Percentiles rank a stretch among this genome's conserved stretches.
Evolutionary conservation across 2,888 invertebrate genomes (phyloP).

Genomic region (Nemapogon koenigi): DNA sequence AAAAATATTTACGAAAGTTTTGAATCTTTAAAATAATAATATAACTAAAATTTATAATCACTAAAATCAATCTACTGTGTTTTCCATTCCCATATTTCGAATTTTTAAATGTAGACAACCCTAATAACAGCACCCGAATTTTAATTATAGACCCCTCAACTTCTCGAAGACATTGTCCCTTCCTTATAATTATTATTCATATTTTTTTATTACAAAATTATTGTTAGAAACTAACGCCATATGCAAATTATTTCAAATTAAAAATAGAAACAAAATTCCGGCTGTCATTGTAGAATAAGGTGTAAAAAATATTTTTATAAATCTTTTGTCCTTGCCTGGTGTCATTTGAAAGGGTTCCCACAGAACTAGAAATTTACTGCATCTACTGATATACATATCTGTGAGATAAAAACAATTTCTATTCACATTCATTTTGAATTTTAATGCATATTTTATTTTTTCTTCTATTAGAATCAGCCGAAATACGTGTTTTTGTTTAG

Average conservation of each 20-base stretch:
- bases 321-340: no score
- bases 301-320: conserved; percentile 12
- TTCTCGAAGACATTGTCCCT: conserved; percentile 46
- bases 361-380: conserved; percentile 30
- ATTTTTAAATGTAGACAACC: no score
- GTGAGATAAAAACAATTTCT: conserved; percentile 10
- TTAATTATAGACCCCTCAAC: conserved; percentile 56
- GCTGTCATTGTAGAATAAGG: conserved; percentile 9
- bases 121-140: conserved; percentile 30
- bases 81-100: no score
- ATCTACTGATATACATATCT: neutral
- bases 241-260: conserved; percentile 30
- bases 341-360: conserved; percentile 46
- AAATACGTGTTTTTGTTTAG: no score
- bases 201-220: conserved; percentile 35
- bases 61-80: no score
- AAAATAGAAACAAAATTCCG: conserved; percentile 41
- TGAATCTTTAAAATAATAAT: no score
- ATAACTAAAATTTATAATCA: no score
- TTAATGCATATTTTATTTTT: neutral
- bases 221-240: neutral
- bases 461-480: neutral
- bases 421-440: conserved; percentile 9
- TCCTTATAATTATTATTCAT: conserved; percentile 47
- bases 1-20: no score